phyloP scores from a whole-genome alignment of 2,888 invertebrate species.

The Adela reaumurella region DNA sequence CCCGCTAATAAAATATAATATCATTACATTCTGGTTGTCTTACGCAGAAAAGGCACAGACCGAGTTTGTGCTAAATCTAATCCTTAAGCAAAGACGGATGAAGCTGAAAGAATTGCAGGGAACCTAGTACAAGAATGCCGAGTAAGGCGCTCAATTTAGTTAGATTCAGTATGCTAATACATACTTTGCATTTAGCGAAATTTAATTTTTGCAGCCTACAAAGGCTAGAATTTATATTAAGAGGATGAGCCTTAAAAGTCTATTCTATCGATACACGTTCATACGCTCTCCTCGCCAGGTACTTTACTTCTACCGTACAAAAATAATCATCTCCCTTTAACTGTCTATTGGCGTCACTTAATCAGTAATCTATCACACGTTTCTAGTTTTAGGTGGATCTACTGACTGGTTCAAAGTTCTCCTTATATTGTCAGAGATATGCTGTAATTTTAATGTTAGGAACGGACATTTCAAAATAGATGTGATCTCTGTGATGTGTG shows the following conservation, averaged over 20 bases:
- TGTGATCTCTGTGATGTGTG: no score
- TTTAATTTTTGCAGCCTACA: neutral
- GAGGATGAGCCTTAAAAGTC: neutral
- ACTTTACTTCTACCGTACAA: slow-evolving; percentile 28
- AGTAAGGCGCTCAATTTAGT: no score
- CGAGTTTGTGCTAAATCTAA: neutral
- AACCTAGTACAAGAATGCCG: neutral
- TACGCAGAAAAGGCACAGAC: neutral
- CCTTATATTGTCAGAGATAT: no score
- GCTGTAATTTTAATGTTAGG: no score
- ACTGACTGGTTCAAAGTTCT: no score
- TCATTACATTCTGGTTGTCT: neutral
- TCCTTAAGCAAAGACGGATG: neutral
- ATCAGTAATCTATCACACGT: no score
- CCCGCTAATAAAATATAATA: neutral
- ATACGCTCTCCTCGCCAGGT: slow-evolving; percentile 6
- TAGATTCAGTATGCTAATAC: no score
- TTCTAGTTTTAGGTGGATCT: no score
- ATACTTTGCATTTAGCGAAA: no score
- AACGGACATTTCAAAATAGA: no score
- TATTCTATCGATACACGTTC: neutral
- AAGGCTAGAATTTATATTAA: no score
- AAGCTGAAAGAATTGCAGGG: neutral
- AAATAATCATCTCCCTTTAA: slow-evolving; percentile 37
- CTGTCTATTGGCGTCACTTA: neutral